Conservation (phyloP, 1,140 invertebrate species). For the Laupala kohalensis region DNA sequence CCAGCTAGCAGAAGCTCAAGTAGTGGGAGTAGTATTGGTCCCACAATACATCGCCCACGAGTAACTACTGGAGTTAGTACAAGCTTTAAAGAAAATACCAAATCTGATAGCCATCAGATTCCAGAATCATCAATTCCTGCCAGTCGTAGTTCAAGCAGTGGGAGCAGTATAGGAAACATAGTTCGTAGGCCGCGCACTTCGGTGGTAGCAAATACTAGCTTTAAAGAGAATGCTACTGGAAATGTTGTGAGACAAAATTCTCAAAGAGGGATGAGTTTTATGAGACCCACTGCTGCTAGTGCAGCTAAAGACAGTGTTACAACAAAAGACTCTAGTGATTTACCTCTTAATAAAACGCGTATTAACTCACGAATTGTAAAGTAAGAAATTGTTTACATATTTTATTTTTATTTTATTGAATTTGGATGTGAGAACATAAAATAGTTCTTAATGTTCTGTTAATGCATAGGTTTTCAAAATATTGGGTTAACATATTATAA, state of each 20-base stretch:
- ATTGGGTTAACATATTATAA: not conserved
- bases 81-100: slow-evolving; percentile 27
- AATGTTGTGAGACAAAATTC: slow-evolving; percentile 18
- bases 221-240: slow-evolving; percentile 20
- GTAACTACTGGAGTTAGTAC: slow-evolving; percentile 21
- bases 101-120: slow-evolving; percentile 18
- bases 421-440: not conserved
- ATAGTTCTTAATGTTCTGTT: not conserved
- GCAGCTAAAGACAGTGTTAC: slow-evolving; percentile 36
- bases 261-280: slow-evolving; percentile 37
- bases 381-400: not conserved
- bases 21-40: slow-evolving; percentile 27
- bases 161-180: slow-evolving; percentile 46
- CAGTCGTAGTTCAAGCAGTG: slow-evolving; percentile 55
- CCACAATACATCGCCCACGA: slow-evolving; percentile 17
- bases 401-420: not conserved
- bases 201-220: not conserved
- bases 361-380: not conserved
- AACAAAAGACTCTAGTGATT: not conserved
- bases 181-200: slow-evolving; percentile 13
- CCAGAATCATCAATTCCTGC: slow-evolving; percentile 39
- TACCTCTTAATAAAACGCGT: not conserved
- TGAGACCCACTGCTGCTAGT: slow-evolving; percentile 46
- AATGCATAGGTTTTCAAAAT: not conserved
- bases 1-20: slow-evolving; percentile 28